phyloP scores from a whole-genome alignment of 2,113 vertebrate genomes.

The Tetraodon nigroviridis region DNA sequence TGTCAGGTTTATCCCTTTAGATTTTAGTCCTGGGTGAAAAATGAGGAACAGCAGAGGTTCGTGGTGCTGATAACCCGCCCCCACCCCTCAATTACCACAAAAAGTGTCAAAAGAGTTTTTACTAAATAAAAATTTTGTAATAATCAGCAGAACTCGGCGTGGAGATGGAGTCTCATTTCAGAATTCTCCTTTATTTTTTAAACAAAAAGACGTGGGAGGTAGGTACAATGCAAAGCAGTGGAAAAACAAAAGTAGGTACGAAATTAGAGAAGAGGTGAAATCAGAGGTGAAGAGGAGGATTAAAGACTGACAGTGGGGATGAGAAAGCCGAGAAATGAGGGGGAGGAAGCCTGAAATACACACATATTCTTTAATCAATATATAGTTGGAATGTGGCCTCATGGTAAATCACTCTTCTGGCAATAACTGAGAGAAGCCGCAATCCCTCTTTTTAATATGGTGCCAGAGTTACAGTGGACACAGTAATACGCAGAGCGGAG shows the following conservation, averaged over 20 bases:
- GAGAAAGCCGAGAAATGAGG: conserved; percentile 19
- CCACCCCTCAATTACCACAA: too few relatives aligned
- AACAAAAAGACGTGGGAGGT: conserved; percentile 18
- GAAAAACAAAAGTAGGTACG: not conserved
- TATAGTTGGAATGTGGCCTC: conserved; percentile 48
- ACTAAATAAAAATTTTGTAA: too few relatives aligned
- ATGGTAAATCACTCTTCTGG: conserved; percentile 64
- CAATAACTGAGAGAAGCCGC: conserved; percentile 59
- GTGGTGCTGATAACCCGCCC: too few relatives aligned
- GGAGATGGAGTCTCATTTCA: conserved; percentile 6
- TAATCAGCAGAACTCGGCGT: not conserved
- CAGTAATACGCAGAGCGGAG: conserved; percentile 35
- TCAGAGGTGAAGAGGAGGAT: not conserved
- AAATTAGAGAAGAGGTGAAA: conserved; percentile 14
- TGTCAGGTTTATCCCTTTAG: too few relatives aligned
- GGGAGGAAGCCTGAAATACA: conserved; percentile 25
- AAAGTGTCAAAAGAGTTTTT: too few relatives aligned
- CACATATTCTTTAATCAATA: conserved; percentile 62
- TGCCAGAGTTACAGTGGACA: conserved; percentile 55
- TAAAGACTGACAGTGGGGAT: not conserved
- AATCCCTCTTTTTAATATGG: conserved; percentile 67
- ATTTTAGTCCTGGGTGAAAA: too few relatives aligned
- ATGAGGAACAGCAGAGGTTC: too few relatives aligned
- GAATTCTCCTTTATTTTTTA: conserved; percentile 14
- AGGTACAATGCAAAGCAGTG: conserved; percentile 13